Conservation (phyloP, 1,140 invertebrate species). For the Caerostris darwini region DNA sequence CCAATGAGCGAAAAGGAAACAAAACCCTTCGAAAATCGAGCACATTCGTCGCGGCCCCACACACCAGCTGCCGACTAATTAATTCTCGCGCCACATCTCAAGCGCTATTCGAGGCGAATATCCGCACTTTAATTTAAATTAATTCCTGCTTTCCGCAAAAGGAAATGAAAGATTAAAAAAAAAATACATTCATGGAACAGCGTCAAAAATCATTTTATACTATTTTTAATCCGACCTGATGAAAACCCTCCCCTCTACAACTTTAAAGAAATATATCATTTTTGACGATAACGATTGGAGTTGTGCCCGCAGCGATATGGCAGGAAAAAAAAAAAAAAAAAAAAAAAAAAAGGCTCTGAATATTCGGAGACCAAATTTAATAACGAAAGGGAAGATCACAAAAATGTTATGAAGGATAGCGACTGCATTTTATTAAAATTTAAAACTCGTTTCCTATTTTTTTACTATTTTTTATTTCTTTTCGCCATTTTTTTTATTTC, state of each 20-base stretch:
- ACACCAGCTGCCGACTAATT: not conserved
- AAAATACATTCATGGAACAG: not conserved
- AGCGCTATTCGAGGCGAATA: not conserved
- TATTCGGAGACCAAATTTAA: not conserved
- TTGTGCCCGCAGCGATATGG: not conserved
- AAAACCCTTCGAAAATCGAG: not conserved
- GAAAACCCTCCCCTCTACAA: not conserved
- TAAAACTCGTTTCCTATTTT: not conserved
- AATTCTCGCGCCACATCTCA: not conserved
- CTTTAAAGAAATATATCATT: not conserved
- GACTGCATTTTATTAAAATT: conserved; percentile 23
- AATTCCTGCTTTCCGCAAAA: not conserved
- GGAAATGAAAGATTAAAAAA: not conserved
- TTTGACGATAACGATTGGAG: not conserved
- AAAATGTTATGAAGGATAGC: conserved; percentile 26
- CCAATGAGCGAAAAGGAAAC: not conserved
- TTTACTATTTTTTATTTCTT: not conserved
- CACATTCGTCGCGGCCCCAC: not conserved
- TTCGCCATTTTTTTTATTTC: not conserved
- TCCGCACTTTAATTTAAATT: not conserved
- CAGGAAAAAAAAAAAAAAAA: no score
- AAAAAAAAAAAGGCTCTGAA: not conserved
- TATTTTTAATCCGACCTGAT: not conserved
- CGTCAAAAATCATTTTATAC: not conserved
- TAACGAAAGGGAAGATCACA: not conserved